Conservation (phyloP, 2,888 invertebrate genomes). For the Hydraecia micacea region DNA sequence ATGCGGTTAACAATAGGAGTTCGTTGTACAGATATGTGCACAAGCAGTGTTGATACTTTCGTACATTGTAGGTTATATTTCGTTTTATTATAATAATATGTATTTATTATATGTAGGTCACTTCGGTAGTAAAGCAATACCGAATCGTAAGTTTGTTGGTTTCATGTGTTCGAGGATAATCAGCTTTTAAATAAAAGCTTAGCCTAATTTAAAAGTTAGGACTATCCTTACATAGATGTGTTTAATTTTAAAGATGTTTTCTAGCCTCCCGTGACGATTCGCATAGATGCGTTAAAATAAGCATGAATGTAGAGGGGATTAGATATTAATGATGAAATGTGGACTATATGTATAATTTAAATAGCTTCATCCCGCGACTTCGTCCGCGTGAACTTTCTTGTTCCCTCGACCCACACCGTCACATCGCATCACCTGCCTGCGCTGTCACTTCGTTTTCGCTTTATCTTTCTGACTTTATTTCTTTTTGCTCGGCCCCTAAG, state of each 20-base stretch:
- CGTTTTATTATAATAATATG: no score
- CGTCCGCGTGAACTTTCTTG: no score
- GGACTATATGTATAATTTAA: not conserved
- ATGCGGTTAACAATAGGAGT: slow-evolving; percentile 67
- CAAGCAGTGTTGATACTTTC: slow-evolving; percentile 50
- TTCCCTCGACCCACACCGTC: no score
- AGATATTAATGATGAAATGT: not conserved
- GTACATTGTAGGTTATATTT: not conserved
- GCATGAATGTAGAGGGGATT: not conserved
- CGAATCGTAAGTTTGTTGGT: not conserved
- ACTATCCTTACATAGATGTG: not conserved
- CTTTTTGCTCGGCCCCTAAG: no score
- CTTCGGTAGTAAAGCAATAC: not conserved
- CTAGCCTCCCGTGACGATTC: no score
- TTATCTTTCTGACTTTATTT: no score
- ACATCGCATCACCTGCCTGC: no score
- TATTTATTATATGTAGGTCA: no score
- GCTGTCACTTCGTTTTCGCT: no score
- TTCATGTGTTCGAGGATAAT: not conserved
- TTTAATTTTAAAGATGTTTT: not conserved
- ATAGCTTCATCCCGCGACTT: no score
- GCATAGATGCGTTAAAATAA: not conserved
- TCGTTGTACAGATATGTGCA: slow-evolving; percentile 31
- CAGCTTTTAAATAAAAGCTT: not conserved
- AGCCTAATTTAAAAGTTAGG: not conserved